These are phyloP conservation scores for Sebastes iracundus DNA, from an alignment of 2,797 vertebrate species.

Conservation along the genomic window DNA sequence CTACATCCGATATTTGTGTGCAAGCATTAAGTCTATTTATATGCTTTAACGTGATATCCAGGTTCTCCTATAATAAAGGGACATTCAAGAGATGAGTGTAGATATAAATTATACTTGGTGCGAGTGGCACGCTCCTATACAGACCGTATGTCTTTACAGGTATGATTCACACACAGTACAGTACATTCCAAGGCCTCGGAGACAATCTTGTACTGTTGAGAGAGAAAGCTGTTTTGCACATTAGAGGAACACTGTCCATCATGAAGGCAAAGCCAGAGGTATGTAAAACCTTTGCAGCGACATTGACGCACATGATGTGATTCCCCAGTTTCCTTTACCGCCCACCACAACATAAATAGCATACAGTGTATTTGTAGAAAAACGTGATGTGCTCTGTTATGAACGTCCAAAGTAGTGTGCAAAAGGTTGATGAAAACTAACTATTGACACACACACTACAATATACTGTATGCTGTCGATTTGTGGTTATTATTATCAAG, in stretches of 20 bases:
- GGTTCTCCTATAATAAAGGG: slow-evolving; percentile 34
- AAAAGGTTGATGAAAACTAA: slow-evolving; percentile 38
- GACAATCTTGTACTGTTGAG: slow-evolving; percentile 45
- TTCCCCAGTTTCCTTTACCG: slow-evolving; percentile 23
- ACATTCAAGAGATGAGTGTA: slow-evolving; percentile 55
- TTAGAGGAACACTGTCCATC: slow-evolving; percentile 18
- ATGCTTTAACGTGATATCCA: slow-evolving; percentile 23
- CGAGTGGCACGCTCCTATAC: slow-evolving; percentile 27
- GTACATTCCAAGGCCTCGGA: slow-evolving; percentile 68
- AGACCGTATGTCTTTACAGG: slow-evolving; percentile 40
- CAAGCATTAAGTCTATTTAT: slow-evolving; percentile 23
- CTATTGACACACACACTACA: slow-evolving; percentile 8
- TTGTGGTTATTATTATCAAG: slow-evolving; percentile 10
- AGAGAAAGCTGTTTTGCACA: slow-evolving; percentile 48
- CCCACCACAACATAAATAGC: slow-evolving; percentile 52
- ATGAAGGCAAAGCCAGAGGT: slow-evolving; percentile 61
- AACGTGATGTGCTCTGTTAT: slow-evolving; percentile 27
- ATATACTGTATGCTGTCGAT: slow-evolving; percentile 17
- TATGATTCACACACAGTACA: slow-evolving; percentile 30
- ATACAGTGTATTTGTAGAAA: slow-evolving; percentile 27
- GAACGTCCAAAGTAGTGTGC: slow-evolving; percentile 31
- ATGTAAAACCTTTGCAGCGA: slow-evolving; percentile 53
- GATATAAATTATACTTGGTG: slow-evolving; percentile 39
- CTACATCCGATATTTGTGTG: slow-evolving; percentile 41
- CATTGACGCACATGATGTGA: slow-evolving; percentile 9